Evolutionary conservation across 1,140 invertebrate genomes (phyloP).

Genomic region (Akabosia matsudoensis): DNA sequence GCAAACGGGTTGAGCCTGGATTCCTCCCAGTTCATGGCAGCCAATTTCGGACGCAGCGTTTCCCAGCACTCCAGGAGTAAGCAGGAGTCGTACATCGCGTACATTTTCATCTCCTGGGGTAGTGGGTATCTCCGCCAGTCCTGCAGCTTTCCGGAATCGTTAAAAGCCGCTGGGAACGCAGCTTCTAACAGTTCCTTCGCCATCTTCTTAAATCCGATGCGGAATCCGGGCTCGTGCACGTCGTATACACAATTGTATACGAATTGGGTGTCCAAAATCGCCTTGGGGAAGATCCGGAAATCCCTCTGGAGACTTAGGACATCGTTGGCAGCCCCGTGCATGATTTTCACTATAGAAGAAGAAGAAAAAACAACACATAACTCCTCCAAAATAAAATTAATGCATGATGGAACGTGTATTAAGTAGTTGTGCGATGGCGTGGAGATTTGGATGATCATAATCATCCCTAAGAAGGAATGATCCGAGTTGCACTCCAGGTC

Average conservation of each 20-base stretch:
- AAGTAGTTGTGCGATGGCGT: neutral
- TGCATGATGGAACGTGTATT: neutral
- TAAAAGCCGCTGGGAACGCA: neutral
- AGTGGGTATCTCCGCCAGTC: neutral
- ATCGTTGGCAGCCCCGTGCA: neutral
- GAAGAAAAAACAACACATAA: neutral
- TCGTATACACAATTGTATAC: neutral
- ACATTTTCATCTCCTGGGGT: neutral
- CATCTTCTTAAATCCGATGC: neutral
- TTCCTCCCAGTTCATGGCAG: neutral
- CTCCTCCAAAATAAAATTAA: neutral
- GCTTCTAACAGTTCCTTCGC: neutral
- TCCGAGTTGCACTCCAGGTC: neutral
- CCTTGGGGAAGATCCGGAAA: neutral
- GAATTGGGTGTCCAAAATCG: neutral
- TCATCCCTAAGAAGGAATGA: neutral
- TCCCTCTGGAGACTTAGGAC: neutral
- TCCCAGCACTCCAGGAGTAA: neutral
- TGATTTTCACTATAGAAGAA: neutral
- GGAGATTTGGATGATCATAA: neutral
- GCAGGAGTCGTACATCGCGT: neutral
- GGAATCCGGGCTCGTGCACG: neutral
- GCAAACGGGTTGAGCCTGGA: neutral
- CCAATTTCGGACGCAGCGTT: neutral
- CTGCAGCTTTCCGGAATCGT: neutral